A percentile compares a stretch with the other conserved stretches of the same genome.
These are phyloP conservation scores for Cyclina sinensis DNA, from an alignment of 1,140 invertebrate genomes.

Conservation along the genomic window DNA sequence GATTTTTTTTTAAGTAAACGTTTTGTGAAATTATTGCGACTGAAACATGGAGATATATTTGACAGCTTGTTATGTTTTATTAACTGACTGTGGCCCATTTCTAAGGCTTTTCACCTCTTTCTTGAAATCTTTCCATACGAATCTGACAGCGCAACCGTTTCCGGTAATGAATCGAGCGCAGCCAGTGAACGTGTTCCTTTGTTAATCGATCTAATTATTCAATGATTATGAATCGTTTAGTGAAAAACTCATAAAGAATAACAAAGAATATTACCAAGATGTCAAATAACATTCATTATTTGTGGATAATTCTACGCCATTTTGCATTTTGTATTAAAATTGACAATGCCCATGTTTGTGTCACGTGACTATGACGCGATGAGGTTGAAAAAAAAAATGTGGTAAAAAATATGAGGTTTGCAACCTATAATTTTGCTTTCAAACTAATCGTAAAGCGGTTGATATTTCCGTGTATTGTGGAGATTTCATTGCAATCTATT, in stretches of 20 bases:
- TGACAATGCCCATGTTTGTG: constrained; percentile 54
- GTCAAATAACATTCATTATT: constrained; percentile 52
- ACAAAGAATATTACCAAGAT: constrained; percentile 60
- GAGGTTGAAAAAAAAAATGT: constrained; percentile 61
- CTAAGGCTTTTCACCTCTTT: neutral
- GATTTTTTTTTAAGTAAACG: too few species aligned
- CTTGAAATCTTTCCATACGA: neutral
- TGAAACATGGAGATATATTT: neutral
- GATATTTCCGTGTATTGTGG: constrained; percentile 47
- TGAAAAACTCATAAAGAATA: constrained; percentile 65
- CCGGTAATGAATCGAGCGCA: constrained; percentile 42
- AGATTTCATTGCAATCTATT: constrained; percentile 49
- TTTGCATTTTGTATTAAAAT: constrained; percentile 19
- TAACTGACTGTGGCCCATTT: neutral
- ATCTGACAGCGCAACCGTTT: neutral
- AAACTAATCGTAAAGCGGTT: constrained; percentile 67
- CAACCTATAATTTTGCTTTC: constrained; percentile 67
- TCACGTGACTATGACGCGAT: constrained; percentile 56
- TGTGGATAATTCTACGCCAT: constrained; percentile 26
- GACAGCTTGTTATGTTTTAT: neutral
- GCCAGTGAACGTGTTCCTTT: constrained; percentile 44
- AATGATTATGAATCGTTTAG: constrained; percentile 68
- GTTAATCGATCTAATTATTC: constrained; percentile 54
- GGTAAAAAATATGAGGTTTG: constrained; percentile 45
- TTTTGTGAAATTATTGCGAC: too few species aligned